Conservation (phyloP, 2,113 vertebrate species). For the rabbit (Oryctolagus cuniculus) region DNA sequence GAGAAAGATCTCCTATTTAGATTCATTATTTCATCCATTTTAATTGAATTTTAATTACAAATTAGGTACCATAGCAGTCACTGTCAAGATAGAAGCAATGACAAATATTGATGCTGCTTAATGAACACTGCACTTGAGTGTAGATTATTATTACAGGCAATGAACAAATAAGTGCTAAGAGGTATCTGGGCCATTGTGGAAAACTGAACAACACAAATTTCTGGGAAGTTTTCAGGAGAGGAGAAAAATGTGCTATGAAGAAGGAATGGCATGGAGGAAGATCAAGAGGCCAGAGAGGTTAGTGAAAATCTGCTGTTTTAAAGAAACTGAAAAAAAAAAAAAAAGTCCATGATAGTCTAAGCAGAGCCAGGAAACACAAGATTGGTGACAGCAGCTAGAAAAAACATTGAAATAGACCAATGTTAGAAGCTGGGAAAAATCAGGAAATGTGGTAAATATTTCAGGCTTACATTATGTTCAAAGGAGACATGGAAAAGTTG, state of each 20-base stretch:
- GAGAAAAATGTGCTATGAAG: neutral
- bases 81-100: neutral
- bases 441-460: neutral
- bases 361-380: too few relatives aligned
- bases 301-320: neutral
- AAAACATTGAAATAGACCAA: neutral
- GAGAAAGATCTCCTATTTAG: neutral
- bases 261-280: neutral
- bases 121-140: neutral
- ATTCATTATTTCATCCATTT: neutral
- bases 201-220: neutral
- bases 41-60: neutral
- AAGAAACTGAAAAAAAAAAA: neutral
- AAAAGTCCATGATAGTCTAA: neutral
- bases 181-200: neutral
- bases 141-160: neutral
- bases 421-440: neutral
- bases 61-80: neutral
- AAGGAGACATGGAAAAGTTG: neutral
- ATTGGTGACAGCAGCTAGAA: neutral
- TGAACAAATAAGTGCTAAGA: neutral
- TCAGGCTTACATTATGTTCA: neutral
- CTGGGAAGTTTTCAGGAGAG: neutral
- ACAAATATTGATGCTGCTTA: neutral
- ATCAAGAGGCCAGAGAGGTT: neutral